Evolutionary conservation across 1,140 invertebrate species (phyloP).

Genomic region (Penaeus japonicus): DNA sequence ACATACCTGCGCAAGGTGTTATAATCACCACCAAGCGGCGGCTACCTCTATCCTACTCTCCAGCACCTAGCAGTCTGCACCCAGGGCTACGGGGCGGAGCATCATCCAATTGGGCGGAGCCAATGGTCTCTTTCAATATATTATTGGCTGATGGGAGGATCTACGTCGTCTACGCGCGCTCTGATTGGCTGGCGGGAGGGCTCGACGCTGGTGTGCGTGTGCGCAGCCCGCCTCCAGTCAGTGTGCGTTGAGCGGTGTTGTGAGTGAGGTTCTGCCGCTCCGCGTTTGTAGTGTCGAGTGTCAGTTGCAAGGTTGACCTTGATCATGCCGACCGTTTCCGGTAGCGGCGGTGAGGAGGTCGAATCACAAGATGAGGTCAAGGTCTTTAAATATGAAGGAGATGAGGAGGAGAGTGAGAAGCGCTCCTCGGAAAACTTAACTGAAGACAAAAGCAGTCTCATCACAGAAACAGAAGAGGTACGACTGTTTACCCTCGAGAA

Average conservation of each 20-base stretch:
- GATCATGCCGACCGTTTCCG: slow-evolving; percentile 60
- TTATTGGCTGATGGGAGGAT: slow-evolving; percentile 30
- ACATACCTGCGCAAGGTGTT: slow-evolving; percentile 54
- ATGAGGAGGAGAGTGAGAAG: slow-evolving; percentile 59
- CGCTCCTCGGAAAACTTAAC: slow-evolving; percentile 59
- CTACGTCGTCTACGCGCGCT: background rate
- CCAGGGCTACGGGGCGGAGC: slow-evolving; percentile 32
- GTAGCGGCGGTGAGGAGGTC: slow-evolving; percentile 58
- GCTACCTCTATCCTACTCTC: slow-evolving; percentile 44
- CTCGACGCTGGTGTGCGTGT: slow-evolving; percentile 47
- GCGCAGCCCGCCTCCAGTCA: slow-evolving; percentile 55
- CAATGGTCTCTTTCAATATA: background rate
- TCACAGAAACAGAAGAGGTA: slow-evolving; percentile 60
- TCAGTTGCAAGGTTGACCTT: slow-evolving; percentile 58
- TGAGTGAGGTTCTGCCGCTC: slow-evolving; percentile 57
- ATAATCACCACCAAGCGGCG: slow-evolving; percentile 54
- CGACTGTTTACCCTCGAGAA: slow-evolving; percentile 51
- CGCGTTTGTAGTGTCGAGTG: slow-evolving; percentile 54
- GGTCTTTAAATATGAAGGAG: slow-evolving; percentile 59
- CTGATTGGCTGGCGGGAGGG: slow-evolving; percentile 38
- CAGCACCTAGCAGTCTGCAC: slow-evolving; percentile 42
- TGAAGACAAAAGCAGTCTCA: slow-evolving; percentile 60
- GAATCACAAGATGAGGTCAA: slow-evolving; percentile 60
- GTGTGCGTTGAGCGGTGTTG: slow-evolving; percentile 56
- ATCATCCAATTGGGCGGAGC: background rate